These are phyloP conservation scores for Drosophila hydei DNA, from an alignment of 1,140 invertebrate genomes.

Conservation along the genomic window DNA sequence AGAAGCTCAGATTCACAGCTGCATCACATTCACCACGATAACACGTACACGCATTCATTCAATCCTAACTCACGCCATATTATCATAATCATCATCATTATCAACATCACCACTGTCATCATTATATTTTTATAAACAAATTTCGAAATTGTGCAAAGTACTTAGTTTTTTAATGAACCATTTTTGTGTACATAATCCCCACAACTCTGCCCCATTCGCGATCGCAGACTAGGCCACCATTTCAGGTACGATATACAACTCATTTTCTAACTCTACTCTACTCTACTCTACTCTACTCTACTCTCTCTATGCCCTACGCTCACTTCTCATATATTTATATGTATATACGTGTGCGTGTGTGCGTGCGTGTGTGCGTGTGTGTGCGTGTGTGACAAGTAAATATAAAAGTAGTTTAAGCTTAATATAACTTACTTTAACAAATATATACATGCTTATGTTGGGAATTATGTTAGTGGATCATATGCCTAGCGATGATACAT, in stretches of 20 bases:
- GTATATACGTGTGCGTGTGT: slow-evolving; percentile 9
- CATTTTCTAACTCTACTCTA: slow-evolving; percentile 75
- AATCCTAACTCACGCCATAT: slow-evolving; percentile 27
- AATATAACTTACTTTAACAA: slow-evolving; percentile 3
- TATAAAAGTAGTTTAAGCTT: slow-evolving; percentile 22
- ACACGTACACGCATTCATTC: slow-evolving; percentile 49
- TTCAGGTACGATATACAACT: slow-evolving; percentile 83
- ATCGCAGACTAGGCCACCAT: slow-evolving; percentile 84
- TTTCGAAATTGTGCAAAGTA: slow-evolving; percentile 80
- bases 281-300: slow-evolving; percentile 54
- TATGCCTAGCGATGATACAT: not conserved
- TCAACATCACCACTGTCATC: slow-evolving; percentile 3
- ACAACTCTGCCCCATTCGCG: slow-evolving; percentile 78
- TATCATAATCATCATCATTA: not conserved
- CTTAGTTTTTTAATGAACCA: slow-evolving; percentile 80
- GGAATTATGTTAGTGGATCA: slow-evolving; percentile 3
- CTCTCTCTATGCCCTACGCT: slow-evolving; percentile 47
- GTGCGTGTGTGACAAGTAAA: slow-evolving; percentile 19
- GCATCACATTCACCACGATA: slow-evolving; percentile 31
- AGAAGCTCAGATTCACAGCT: slow-evolving; percentile 26
- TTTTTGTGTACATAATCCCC: slow-evolving; percentile 83
- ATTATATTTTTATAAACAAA: slow-evolving; percentile 50
- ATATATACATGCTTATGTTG: not conserved
- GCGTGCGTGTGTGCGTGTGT: too few species aligned
- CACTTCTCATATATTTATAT: slow-evolving; percentile 33